Base-by-base conservation (phyloP, 2,113 vertebrate genomes). In the Eclectus roratus region DNA sequence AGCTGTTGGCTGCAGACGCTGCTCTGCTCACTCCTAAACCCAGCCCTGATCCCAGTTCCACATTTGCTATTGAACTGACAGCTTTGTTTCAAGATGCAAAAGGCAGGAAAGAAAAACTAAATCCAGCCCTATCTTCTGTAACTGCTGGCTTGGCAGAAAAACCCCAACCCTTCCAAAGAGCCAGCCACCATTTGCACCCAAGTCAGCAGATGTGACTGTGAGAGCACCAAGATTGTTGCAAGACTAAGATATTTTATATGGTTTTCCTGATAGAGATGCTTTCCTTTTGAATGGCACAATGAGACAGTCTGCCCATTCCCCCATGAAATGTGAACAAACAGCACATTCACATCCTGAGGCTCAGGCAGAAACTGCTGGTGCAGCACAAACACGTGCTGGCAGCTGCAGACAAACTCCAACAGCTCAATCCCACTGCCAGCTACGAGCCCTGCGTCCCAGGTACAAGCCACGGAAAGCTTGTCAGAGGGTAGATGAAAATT, bases 311-410 rank as follows among this genome's bases (percentile, higher is more conserved):
- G 96, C 92, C 80, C 28, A 3, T 27, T 74, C 65, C 88, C 52
- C 83, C 88, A 44, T 37, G 80, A 91, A 94, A 93, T 76, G 56
- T 52, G 93, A 96, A 10, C 88, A 74, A 94, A 63, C 90, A 90
- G 91, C 82, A 90, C 85, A 74, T 88, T 88, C 90, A 28, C 85
- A 86, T 90, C 90, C 88, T 90, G 93, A 80, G 44, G 5, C 50
- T 55, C 58, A 13, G 46, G 25, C 55, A 77, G 82, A 49, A 97
- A 93, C 93, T 93, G 96, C 96, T 96, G 90, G 16, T 80, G 88
- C 93, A 95, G 92, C 93, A 92, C 82, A 95, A 93, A 82, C 73
- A 61, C 37, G 47, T 2, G 5, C 81, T 65, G 56, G 52, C 95
- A 96, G 94, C 95, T 93, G 90, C 90, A 88, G 85, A 13, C 68